Base-by-base conservation (phyloP, 2,888 invertebrate species). In the Eilema griseolum region DNA sequence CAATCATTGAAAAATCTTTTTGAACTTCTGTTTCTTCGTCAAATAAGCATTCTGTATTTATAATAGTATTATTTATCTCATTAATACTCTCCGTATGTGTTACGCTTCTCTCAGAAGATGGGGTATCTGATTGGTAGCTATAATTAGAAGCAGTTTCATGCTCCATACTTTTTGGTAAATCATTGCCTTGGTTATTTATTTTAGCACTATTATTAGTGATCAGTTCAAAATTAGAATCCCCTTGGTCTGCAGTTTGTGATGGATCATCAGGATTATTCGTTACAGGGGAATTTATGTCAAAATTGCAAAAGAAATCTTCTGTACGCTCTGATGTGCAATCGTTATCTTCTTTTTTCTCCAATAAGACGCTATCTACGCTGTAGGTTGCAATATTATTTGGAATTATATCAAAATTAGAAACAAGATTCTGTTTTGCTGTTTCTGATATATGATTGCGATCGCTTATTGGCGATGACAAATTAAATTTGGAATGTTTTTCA, bases 221-320 rank as follows among this genome's bases (percentile, higher is more conserved):
- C 23, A 67, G 52, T 23, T 59, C 20, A 24, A 61, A 66, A 57
- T 59, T 61, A 56, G 52, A 26, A 41, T 57, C 41, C 59, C 3
- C 37, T 60, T 60, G 10, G 24, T 2, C 37, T 33, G 20, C 11
- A 28, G n/a, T 66, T 20, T 66, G 24, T 37, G 24, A 52, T 33
- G 28, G 12, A 41, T 59, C 28, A 24, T 66, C 61, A 56, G 33
- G 33, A 23, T 31, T 28, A 24, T 14, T 31, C 3, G 23, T 26
- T 26, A 37, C n/a, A 56, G 63, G 52, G 62, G 65, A 69, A 5
- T 31, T 33, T 24, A 63, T 37, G 41, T 52, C 23, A 14, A 63
- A 63, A 62, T 69, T 37, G 23, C 61, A 46, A 31, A 59, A 59
- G n/a, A 52, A 46, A 41, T 20, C 61, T 23, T 67, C 61, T 7